A percentile compares a stretch with the other conserved stretches of the same genome.
phyloP scores from a whole-genome alignment of 2,113 vertebrate species.

The Pandion haliaetus region DNA sequence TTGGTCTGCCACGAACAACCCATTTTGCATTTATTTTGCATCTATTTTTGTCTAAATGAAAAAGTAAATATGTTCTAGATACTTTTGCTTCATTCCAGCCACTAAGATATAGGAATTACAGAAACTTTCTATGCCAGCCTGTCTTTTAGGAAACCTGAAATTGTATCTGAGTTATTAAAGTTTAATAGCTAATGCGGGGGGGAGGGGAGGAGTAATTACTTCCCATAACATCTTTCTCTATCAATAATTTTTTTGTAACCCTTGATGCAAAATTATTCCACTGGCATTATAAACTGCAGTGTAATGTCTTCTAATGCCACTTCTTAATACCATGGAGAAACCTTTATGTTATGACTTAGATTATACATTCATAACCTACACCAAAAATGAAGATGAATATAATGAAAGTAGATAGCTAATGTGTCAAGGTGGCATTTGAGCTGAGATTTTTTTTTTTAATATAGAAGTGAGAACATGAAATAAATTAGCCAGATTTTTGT shows the following conservation, averaged over 20 bases:
- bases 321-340: neutral
- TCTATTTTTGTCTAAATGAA: neutral
- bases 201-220: neutral
- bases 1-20: neutral
- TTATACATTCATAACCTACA: neutral
- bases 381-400: neutral
- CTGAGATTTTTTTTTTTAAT: neutral
- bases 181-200: neutral
- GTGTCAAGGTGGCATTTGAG: neutral
- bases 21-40: neutral
- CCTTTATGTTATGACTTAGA: conserved; percentile 18
- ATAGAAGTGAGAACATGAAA: neutral
- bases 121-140: neutral
- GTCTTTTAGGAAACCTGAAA: neutral
- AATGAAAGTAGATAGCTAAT: neutral
- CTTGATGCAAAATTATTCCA: conserved; percentile 28
- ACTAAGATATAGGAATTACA: neutral
- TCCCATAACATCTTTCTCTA: neutral
- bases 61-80: neutral
- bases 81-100: neutral
- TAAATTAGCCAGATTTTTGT: neutral
- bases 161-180: neutral
- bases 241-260: conserved; percentile 16
- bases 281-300: conserved; percentile 7
- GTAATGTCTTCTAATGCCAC: conserved; percentile 5